Evolutionary conservation across 1,140 invertebrate genomes (phyloP).

Genomic region (Drosophila suzukii): DNA sequence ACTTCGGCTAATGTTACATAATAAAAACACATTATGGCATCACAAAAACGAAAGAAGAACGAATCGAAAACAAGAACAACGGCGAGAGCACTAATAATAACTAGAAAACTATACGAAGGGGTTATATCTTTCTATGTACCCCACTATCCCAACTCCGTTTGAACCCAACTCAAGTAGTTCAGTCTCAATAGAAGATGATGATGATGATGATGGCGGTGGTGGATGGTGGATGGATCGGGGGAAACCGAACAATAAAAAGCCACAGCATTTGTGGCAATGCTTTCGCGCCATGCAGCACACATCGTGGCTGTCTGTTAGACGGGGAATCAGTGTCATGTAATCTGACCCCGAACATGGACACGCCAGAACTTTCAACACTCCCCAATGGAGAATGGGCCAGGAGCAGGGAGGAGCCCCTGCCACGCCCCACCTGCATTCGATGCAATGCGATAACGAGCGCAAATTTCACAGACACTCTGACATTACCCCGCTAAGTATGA

Average conservation of each 20-base stretch:
- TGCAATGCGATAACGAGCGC: slow-evolving; percentile 79
- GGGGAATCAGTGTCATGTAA: slow-evolving; percentile 80
- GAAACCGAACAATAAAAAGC: slow-evolving; percentile 44
- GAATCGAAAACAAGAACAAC: slow-evolving; percentile 48
- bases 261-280: slow-evolving; percentile 65
- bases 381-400: slow-evolving; percentile 14
- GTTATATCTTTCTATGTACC: slow-evolving; percentile 7
- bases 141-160: neutral
- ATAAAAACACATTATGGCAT: slow-evolving; percentile 76
- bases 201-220: slow-evolving; percentile 37
- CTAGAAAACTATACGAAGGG: slow-evolving; percentile 38
- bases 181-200: slow-evolving; percentile 24
- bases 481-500: slow-evolving; percentile 76
- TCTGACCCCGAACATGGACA: slow-evolving; percentile 82
- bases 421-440: slow-evolving; percentile 38
- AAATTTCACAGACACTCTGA: slow-evolving; percentile 75
- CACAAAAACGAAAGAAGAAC: slow-evolving; percentile 41
- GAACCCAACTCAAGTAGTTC: slow-evolving; percentile 13
- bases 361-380: slow-evolving; percentile 82
- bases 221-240: slow-evolving; percentile 29
- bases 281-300: slow-evolving; percentile 62
- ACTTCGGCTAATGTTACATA: slow-evolving; percentile 74
- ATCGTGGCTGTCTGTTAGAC: slow-evolving; percentile 69
- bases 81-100: slow-evolving; percentile 52
- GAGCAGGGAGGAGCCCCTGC: slow-evolving; percentile 1